phyloP scores from a whole-genome alignment of 2,888 invertebrate genomes.

The Phalera bucephala region DNA sequence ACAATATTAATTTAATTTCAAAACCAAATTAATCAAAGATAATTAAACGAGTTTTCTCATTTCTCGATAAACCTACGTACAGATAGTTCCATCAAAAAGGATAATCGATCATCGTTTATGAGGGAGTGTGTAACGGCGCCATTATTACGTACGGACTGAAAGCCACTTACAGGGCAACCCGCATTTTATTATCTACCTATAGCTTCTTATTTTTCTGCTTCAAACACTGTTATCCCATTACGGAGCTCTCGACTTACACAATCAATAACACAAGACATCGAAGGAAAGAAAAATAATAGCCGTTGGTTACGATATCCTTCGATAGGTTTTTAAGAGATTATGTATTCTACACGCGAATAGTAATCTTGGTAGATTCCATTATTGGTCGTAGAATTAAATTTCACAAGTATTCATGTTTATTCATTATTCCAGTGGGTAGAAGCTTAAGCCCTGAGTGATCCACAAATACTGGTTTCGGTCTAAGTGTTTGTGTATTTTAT shows the following conservation, averaged over 20 bases:
- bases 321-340: background rate
- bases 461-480: too few species aligned
- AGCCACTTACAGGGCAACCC: slow-evolving; percentile 13
- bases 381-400: slow-evolving; percentile 1
- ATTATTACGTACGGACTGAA: slow-evolving; percentile 23
- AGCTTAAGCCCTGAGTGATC: too few species aligned
- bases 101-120: slow-evolving; percentile 32
- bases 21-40: too few species aligned
- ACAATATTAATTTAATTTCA: too few species aligned
- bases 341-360: background rate
- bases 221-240: slow-evolving; percentile 35
- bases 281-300: background rate
- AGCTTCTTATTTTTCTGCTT: slow-evolving; percentile 28
- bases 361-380: slow-evolving; percentile 10
- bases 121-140: slow-evolving; percentile 20
- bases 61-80: too few species aligned
- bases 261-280: slow-evolving; percentile 27
- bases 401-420: too few species aligned
- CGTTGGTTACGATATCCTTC: background rate
- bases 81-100: slow-evolving; percentile 13
- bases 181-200: slow-evolving; percentile 26
- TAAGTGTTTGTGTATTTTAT: too few species aligned
- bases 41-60: too few species aligned
- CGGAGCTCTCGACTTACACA: slow-evolving; percentile 28
- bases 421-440: too few species aligned